Evolutionary conservation across 1,140 invertebrate species (phyloP).

Genomic region (Nebria ingens): DNA sequence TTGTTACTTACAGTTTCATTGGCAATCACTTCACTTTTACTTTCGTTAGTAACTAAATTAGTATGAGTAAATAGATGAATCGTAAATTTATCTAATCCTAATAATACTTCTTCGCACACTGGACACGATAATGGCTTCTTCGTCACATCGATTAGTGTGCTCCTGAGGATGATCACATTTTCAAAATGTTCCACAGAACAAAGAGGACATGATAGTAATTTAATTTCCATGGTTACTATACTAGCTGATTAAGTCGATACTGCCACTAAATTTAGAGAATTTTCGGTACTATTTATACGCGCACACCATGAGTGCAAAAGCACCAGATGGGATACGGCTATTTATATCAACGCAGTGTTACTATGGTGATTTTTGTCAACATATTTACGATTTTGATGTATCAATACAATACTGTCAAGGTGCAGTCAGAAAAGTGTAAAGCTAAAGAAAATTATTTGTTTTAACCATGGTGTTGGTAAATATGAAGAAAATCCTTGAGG

Average conservation of each 20-base stretch:
- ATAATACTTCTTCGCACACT: slow-evolving; percentile 59
- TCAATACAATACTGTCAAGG: background rate
- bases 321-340: background rate
- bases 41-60: slow-evolving; percentile 19
- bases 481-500: slow-evolving; percentile 50
- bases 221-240: slow-evolving; percentile 42
- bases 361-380: background rate
- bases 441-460: background rate
- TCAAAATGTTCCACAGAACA: slow-evolving; percentile 61
- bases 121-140: slow-evolving; percentile 63
- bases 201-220: slow-evolving; percentile 59
- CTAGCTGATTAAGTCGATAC: background rate
- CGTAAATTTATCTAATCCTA: slow-evolving; percentile 72
- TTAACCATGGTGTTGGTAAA: slow-evolving; percentile 15
- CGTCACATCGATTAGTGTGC: slow-evolving; percentile 60
- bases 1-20: slow-evolving; percentile 24
- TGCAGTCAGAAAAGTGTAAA: background rate
- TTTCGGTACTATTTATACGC: background rate
- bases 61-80: slow-evolving; percentile 70
- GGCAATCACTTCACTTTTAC: slow-evolving; percentile 18
- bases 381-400: background rate
- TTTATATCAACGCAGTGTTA: background rate
- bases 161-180: slow-evolving; percentile 54
- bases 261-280: background rate
- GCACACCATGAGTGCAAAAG: background rate